Conservation (phyloP, 2,888 invertebrate species). For the Drosophila cracens region DNA sequence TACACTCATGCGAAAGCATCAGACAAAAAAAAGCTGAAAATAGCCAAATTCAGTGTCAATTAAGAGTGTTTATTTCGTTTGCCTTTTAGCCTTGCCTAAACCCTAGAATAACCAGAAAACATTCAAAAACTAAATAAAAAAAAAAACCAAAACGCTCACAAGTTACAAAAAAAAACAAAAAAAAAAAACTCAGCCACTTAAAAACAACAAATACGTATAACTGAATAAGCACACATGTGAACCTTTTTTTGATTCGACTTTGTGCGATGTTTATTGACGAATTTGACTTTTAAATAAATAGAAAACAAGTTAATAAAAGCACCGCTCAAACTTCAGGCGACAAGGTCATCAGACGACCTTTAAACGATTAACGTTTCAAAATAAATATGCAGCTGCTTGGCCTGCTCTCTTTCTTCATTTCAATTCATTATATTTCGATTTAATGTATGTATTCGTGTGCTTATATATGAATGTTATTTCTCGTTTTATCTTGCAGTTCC, state of each 20-base stretch:
- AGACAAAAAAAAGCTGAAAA: background rate
- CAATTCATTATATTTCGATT: background rate
- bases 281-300: constrained; percentile 23
- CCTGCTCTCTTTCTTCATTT: constrained; percentile 16
- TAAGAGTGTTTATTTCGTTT: constrained; percentile 6
- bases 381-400: constrained; percentile 41
- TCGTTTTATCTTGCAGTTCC: constrained; percentile 19
- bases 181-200: background rate
- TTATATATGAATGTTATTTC: background rate
- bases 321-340: constrained; percentile 46
- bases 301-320: constrained; percentile 29
- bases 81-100: constrained; percentile 14
- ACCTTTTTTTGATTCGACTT: constrained; percentile 18
- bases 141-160: background rate
- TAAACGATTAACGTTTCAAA: constrained; percentile 34
- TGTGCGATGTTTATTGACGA: constrained; percentile 30
- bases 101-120: constrained; percentile 26
- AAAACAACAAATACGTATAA: constrained; percentile 11
- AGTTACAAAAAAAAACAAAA: constrained; percentile 2
- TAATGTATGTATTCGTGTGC: background rate
- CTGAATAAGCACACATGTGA: constrained; percentile 14
- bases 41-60: constrained; percentile 29
- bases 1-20: constrained; percentile 25
- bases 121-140: background rate
- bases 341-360: constrained; percentile 56